These are phyloP conservation scores for Muscicapa adusta DNA, from an alignment of 2,113 vertebrate species.

Conservation along the genomic window DNA sequence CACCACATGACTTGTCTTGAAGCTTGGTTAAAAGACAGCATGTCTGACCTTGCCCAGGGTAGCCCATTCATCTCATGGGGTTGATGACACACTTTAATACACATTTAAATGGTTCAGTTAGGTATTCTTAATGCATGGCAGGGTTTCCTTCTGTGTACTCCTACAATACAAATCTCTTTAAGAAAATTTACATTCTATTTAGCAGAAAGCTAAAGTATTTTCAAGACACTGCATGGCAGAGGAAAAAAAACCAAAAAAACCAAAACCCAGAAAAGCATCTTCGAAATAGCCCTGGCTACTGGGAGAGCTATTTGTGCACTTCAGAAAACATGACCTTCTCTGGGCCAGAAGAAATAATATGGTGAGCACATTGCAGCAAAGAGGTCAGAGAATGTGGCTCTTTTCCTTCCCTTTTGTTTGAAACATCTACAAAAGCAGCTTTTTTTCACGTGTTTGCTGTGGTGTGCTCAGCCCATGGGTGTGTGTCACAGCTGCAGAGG, in stretches of 20 bases:
- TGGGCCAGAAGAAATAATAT: background rate
- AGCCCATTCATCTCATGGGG: background rate
- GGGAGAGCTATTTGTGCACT: background rate
- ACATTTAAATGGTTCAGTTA: background rate
- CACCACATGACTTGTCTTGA: background rate
- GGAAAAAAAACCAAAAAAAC: too few species aligned
- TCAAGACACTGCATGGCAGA: background rate
- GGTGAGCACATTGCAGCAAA: background rate
- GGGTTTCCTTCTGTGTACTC: background rate
- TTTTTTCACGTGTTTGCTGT: accelerated
- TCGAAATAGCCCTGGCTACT: background rate
- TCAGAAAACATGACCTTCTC: background rate
- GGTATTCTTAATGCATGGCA: background rate
- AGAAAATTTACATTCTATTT: background rate
- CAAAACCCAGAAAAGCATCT: background rate
- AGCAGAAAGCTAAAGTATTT: background rate
- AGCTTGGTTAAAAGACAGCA: background rate
- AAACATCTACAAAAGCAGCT: background rate
- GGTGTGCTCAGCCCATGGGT: accelerated
- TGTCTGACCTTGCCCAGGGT: background rate
- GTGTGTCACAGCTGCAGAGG: background rate
- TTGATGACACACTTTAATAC: background rate
- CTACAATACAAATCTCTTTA: background rate
- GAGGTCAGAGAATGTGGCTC: background rate
- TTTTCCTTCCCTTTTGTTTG: background rate